These are phyloP conservation scores for Apodemia mormo DNA, from an alignment of 2,888 invertebrate genomes.

Conservation along the genomic window DNA sequence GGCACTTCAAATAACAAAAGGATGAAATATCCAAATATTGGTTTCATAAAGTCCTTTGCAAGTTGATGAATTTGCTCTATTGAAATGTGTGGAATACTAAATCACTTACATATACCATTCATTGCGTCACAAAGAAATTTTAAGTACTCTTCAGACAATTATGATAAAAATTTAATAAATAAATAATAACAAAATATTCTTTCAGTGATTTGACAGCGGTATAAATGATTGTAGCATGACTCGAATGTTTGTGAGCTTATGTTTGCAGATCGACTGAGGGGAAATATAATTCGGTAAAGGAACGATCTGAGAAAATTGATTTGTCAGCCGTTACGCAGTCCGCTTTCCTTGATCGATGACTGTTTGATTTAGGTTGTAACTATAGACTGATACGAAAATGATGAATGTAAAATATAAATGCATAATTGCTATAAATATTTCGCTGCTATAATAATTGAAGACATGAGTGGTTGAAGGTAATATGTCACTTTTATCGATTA, in stretches of 20 bases:
- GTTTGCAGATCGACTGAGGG: conserved; percentile 46
- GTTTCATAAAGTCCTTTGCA: neutral
- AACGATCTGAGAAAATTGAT: conserved; percentile 76
- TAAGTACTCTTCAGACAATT: no score
- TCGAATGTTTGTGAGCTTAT: conserved; percentile 37
- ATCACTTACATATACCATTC: neutral
- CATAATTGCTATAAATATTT: neutral
- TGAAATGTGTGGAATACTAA: conserved; percentile 1
- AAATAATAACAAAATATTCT: conserved; percentile 28
- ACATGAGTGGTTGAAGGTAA: neutral
- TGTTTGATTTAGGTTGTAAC: conserved; percentile 45
- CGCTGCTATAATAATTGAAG: neutral
- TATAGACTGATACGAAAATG: conserved; percentile 21
- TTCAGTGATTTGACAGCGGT: conserved; percentile 36
- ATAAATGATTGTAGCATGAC: conserved; percentile 46
- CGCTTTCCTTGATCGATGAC: conserved; percentile 68
- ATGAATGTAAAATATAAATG: neutral
- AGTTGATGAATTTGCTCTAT: neutral
- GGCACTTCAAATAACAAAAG: neutral
- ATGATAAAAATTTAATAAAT: neutral
- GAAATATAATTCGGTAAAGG: conserved; percentile 68
- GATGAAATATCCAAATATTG: neutral
- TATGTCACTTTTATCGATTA: neutral
- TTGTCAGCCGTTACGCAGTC: conserved; percentile 69
- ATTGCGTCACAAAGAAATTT: neutral